A percentile compares a stretch with the other conserved stretches of the same genome.
phyloP scores from a whole-genome alignment of 2,797 vertebrate genomes.

The Myotis pilosus region DNA sequence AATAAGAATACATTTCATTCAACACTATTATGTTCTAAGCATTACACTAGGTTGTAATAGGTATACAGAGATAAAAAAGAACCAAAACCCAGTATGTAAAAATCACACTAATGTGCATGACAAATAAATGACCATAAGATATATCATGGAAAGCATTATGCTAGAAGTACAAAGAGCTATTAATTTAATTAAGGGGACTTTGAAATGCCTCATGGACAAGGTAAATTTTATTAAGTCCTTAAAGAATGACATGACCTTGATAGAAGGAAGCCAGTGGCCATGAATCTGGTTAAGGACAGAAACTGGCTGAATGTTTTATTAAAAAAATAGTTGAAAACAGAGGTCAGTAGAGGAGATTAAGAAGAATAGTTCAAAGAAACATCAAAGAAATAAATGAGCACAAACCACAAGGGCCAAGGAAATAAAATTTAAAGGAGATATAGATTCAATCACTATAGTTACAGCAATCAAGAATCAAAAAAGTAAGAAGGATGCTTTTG shows the following conservation, averaged over 20 bases:
- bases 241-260: not conserved
- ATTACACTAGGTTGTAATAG: not conserved
- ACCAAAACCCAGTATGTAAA: not conserved
- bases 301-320: not conserved
- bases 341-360: not conserved
- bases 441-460: not conserved
- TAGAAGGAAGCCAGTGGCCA: not conserved
- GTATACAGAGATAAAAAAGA: not conserved
- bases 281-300: not conserved
- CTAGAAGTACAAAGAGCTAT: not conserved
- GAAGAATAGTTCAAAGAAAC: not conserved
- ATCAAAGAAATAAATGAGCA: not conserved
- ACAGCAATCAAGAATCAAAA: not conserved
- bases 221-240: not conserved
- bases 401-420: not conserved
- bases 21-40: not conserved
- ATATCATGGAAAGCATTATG: not conserved
- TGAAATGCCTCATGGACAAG: not conserved
- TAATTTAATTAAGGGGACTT: not conserved
- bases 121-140: not conserved
- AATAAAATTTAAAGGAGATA: not conserved
- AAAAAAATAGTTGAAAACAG: constrained; percentile 1
- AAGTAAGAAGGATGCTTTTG: not conserved
- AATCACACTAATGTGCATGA: not conserved
- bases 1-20: not conserved